Conservation (phyloP, 37 sponge, comb jelly and placozoan genomes). For the Amphimedon queenslandica region DNA sequence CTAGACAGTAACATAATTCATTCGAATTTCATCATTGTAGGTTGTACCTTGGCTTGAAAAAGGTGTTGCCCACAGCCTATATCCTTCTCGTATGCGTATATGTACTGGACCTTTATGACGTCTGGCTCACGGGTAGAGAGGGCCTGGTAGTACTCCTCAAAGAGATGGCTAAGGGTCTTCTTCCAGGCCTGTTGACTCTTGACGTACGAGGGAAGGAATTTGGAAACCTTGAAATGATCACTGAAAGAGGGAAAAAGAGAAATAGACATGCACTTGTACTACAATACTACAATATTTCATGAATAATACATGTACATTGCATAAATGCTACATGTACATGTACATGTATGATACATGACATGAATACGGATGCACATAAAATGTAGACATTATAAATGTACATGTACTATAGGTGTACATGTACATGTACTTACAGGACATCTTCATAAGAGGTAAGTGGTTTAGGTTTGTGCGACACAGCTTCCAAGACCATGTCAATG, state of each 20-base stretch:
- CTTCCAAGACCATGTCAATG: slow-evolving; percentile 43
- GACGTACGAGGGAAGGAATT: neutral
- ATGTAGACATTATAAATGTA: no score
- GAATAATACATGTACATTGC: neutral
- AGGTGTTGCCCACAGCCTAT: slow-evolving; percentile 32
- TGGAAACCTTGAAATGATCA: neutral
- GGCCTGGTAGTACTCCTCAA: slow-evolving; percentile 14
- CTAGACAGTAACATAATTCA: neutral
- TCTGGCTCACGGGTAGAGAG: neutral
- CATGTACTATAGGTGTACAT: no score
- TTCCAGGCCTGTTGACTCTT: neutral
- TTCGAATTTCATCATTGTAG: no score
- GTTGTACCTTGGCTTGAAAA: slow-evolving; percentile 24
- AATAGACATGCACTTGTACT: no score
- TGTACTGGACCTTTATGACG: slow-evolving; percentile 26
- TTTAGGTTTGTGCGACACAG: slow-evolving; percentile 10
- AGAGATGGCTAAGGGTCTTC: slow-evolving; percentile 7
- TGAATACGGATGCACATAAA: no score
- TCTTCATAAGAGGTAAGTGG: slow-evolving; percentile 21
- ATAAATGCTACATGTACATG: no score
- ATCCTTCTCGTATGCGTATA: slow-evolving; percentile 50
- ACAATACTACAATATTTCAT: neutral
- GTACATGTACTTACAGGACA: slow-evolving; percentile 52
- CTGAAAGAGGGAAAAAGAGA: no score
- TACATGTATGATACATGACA: no score